phyloP scores from a whole-genome alignment of 2,888 invertebrate species.

The Drosophila cracens region DNA sequence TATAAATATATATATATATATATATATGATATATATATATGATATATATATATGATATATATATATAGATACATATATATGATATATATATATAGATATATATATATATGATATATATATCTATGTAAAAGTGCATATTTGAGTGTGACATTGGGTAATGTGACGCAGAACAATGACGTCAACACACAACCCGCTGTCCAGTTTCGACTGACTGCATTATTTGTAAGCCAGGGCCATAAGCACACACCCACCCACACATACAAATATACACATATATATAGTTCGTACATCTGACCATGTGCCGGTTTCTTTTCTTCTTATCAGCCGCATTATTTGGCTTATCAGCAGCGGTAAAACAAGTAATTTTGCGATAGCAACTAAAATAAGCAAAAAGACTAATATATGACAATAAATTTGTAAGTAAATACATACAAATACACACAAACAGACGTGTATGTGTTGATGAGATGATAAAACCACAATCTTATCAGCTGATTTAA shows the following conservation, averaged over 20 bases:
- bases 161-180: constrained; percentile 44
- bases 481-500: constrained; percentile 69
- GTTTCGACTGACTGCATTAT: constrained; percentile 62
- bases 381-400: constrained; percentile 37
- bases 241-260: neutral
- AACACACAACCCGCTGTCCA: constrained; percentile 23
- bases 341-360: constrained; percentile 46
- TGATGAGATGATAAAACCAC: constrained; percentile 43
- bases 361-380: constrained; percentile 32
- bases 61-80: neutral
- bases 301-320: constrained; percentile 36
- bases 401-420: constrained; percentile 46
- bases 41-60: neutral
- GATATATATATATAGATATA: neutral
- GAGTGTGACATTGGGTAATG: constrained; percentile 36
- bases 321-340: constrained; percentile 34
- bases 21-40: neutral
- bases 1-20: neutral
- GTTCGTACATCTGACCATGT: constrained; percentile 41
- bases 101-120: neutral
- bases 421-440: constrained; percentile 19
- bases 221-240: constrained; percentile 38
- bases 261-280: neutral
- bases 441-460: constrained; percentile 7
- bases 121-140: neutral